phyloP scores from a whole-genome alignment of 2,113 vertebrate species.

The Grantiella picta region DNA sequence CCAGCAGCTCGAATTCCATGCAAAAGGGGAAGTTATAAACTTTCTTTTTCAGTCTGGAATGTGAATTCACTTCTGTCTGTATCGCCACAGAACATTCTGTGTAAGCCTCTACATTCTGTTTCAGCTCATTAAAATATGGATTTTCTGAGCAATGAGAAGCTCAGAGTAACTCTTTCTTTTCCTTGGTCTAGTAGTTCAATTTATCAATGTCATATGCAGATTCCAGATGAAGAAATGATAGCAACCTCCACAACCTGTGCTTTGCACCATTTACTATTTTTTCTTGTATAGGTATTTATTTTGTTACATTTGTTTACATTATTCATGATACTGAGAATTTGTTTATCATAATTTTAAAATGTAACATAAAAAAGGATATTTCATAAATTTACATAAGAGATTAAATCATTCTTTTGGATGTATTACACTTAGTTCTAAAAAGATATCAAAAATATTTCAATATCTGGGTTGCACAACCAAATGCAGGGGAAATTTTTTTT shows the following conservation, averaged over 20 bases:
- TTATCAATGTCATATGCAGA: neutral
- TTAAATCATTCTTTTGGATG: neutral
- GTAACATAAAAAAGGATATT: neutral
- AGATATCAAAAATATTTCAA: neutral
- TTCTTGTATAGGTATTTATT: neutral
- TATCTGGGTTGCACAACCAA: neutral
- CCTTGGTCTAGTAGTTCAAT: neutral
- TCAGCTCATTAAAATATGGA: neutral
- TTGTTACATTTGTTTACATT: neutral
- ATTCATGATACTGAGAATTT: neutral
- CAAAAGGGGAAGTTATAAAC: neutral
- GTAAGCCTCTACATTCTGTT: neutral
- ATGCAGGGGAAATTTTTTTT: neutral
- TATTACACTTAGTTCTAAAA: neutral
- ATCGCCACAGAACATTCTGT: neutral
- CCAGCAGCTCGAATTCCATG: neutral
- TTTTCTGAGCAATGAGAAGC: neutral
- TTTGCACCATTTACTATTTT: neutral
- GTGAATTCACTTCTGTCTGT: neutral
- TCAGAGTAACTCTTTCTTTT: neutral
- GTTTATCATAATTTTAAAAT: neutral
- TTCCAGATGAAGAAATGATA: neutral
- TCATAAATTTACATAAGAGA: neutral
- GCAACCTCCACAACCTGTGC: neutral
- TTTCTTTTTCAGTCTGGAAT: neutral